Percentiles rank a stretch among this genome's conserved stretches.
Conservation (phyloP, 2,113 vertebrate species). For the Dipodomys stephensi region DNA sequence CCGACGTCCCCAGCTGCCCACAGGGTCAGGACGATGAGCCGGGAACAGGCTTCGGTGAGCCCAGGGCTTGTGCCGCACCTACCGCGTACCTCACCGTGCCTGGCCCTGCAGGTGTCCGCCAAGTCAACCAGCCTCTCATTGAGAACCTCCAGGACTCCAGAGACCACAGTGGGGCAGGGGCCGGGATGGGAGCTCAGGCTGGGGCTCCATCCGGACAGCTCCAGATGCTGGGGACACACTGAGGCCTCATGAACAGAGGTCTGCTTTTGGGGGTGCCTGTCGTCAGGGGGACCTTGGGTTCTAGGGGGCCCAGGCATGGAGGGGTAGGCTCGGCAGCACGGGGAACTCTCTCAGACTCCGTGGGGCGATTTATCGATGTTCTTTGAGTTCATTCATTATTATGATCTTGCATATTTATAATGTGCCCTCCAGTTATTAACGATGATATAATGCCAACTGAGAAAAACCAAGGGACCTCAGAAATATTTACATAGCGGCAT, state of each 20-base stretch:
- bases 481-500: conserved; percentile 77
- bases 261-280: not conserved
- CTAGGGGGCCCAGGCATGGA: not conserved
- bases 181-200: too few species aligned
- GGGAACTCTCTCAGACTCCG: conserved; percentile 22
- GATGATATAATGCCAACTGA: conserved; percentile 69
- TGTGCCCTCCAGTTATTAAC: conserved; percentile 75
- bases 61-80: too few species aligned
- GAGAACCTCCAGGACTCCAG: too few species aligned
- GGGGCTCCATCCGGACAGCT: too few species aligned
- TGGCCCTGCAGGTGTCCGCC: too few species aligned
- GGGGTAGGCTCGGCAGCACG: not conserved
- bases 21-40: too few species aligned
- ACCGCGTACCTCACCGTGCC: too few species aligned
- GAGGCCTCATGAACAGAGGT: not conserved
- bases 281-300: not conserved
- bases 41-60: too few species aligned
- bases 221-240: not conserved
- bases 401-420: conserved; percentile 79
- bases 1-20: not conserved
- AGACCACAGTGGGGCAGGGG: too few species aligned
- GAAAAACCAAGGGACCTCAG: conserved; percentile 68
- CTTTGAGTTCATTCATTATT: conserved; percentile 67
- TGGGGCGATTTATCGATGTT: conserved; percentile 55
- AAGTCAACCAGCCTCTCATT: too few species aligned